A percentile compares a stretch with the other conserved stretches of the same genome.
Evolutionary conservation across 2,888 invertebrate genomes (phyloP).

Genomic region (Scaeva pyrastri): DNA sequence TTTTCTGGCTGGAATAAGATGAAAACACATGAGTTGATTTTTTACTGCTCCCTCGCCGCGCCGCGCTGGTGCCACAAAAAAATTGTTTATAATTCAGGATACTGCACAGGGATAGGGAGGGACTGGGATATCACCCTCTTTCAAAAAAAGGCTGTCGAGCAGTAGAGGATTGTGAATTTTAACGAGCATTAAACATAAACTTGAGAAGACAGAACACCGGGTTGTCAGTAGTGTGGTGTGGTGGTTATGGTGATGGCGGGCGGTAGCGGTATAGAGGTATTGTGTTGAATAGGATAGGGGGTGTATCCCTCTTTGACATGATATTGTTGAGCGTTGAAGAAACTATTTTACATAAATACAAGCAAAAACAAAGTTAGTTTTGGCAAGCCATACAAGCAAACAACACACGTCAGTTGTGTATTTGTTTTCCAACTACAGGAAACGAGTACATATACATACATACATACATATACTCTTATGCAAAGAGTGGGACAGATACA

Average conservation of each 20-base stretch:
- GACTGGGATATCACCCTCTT: background rate
- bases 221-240: background rate
- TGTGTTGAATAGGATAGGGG: background rate
- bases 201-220: background rate
- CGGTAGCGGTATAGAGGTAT: no score
- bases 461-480: background rate
- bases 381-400: constrained; percentile 9
- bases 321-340: constrained; percentile 54
- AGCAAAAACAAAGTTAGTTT: constrained; percentile 24
- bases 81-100: no score
- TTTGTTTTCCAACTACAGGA: background rate
- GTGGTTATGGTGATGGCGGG: no score
- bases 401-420: constrained; percentile 29
- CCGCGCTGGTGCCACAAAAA: no score
- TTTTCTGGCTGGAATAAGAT: no score
- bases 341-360: constrained; percentile 55
- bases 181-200: constrained; percentile 25
- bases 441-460: no score
- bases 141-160: background rate
- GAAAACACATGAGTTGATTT: no score
- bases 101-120: no score
- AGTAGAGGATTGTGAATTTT: constrained; percentile 22
- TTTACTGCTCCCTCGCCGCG: no score
- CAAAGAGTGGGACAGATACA: constrained; percentile 22
- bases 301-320: constrained; percentile 42